Evolutionary conservation across 1,140 invertebrate species (phyloP), one percentile per base, ranked within the genome.

Genomic region (Caenorhabditis briggsae): DNA sequence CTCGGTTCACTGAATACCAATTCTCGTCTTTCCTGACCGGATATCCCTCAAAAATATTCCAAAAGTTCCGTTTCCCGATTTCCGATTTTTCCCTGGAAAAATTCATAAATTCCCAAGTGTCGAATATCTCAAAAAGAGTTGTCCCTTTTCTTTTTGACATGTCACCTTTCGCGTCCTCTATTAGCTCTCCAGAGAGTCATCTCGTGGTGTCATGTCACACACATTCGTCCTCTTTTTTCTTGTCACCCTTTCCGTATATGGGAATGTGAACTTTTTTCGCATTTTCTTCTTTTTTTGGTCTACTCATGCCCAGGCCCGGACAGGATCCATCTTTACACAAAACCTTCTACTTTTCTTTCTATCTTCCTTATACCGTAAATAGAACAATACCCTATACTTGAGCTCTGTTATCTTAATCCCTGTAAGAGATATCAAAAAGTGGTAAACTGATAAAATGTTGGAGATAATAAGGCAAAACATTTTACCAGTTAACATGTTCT

Each of bases 101-200:
- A 12, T 33, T 25, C 59, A 25, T 61, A 61, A 61, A 61, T 78
- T 78, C 70, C 70, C 70, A 48, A 78, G 70, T 41, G 70, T 78
- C 70, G 70, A 78, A 78, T 78, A 78, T 78, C 70, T 78, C 70
- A 78, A 78, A 78, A 78, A 50, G 43, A 50, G 23, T 78, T 12
- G 14, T 43, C 23, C 23, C 23, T 74, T 74, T 18, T 74, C 41
- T 14, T 16, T 74, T 25, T 78, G 70, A 78, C 70, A 78, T 78
- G 70, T 78, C 70, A 78, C 70, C 70, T 78, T 78, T 78, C 1
- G 43, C 46, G 11, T 50, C 70, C 14, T 50, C 70, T 78, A 78
- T 78, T 78, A 78, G 70, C 70, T 78, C 70, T 78, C 70, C 70
- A 78, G 70, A 78, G 70, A 78, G 70, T 46, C 50, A 78, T 78